Evolutionary conservation across 1,140 invertebrate genomes (phyloP).

Genomic region (Pogonomyrmex californicus): DNA sequence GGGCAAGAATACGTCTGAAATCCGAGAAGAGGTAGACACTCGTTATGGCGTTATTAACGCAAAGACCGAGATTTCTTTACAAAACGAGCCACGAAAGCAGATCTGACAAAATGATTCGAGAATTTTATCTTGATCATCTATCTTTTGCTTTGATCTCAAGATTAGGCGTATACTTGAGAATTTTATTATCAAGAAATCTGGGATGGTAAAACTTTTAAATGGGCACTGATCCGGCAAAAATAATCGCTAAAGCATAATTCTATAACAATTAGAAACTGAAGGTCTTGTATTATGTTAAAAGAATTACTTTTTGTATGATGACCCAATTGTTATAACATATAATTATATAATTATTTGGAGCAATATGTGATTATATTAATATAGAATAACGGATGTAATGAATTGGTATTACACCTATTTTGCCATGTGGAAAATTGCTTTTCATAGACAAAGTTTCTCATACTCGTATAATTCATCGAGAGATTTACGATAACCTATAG

Average conservation of each 20-base stretch:
- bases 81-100: constrained; percentile 24
- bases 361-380: not conserved
- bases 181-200: constrained; percentile 1
- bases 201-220: not conserved
- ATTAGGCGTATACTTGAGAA: constrained; percentile 11
- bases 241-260: not conserved
- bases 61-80: not conserved
- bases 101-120: constrained; percentile 20
- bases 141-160: not conserved
- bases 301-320: not conserved
- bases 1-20: constrained; percentile 5
- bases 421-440: not conserved
- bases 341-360: not conserved
- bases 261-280: not conserved
- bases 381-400: not conserved
- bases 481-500: not conserved
- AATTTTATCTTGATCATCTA: constrained; percentile 23
- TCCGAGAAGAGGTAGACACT: not conserved
- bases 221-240: not conserved
- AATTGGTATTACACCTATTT: not conserved
- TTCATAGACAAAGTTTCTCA: not conserved
- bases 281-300: not conserved
- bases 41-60: constrained; percentile 11
- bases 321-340: not conserved
- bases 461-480: not conserved